A percentile compares a stretch with the other conserved stretches of the same genome.
phyloP scores from a whole-genome alignment of 2,888 invertebrate genomes.

The Brachynemurus nebulosus region DNA sequence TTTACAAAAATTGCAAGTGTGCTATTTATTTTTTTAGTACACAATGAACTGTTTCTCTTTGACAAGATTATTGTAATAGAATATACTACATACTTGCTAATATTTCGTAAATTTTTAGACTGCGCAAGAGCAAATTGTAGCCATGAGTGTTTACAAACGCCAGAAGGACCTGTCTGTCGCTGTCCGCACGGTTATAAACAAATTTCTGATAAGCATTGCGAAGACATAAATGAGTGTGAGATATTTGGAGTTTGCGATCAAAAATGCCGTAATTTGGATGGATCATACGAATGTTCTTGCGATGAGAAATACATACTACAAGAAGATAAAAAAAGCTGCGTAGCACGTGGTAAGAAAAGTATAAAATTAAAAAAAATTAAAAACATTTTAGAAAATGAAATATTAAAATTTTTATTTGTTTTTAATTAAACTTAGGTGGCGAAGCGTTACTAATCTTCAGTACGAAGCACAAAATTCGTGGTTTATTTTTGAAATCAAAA shows the following conservation, averaged over 20 bases:
- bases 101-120: no score
- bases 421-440: slow-evolving; percentile 32
- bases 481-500: slow-evolving; percentile 42
- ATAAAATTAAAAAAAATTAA: slow-evolving; percentile 13
- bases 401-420: slow-evolving; percentile 6
- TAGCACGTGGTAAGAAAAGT: slow-evolving; percentile 28
- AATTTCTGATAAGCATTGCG: slow-evolving; percentile 33
- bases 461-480: slow-evolving; percentile 48
- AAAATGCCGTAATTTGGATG: slow-evolving; percentile 42
- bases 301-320: slow-evolving; percentile 40
- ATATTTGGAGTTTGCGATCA: slow-evolving; percentile 54
- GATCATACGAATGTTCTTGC: slow-evolving; percentile 49
- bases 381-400: slow-evolving; percentile 2
- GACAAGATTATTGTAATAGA: no score
- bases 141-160: slow-evolving; percentile 31
- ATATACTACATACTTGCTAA: no score
- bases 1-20: no score
- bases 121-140: no score
- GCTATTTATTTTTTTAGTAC: no score
- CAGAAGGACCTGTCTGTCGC: slow-evolving; percentile 40
- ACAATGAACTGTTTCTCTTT: no score
- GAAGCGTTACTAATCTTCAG: slow-evolving; percentile 57
- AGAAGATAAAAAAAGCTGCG: slow-evolving; percentile 39
- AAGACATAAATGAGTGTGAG: slow-evolving; percentile 51
- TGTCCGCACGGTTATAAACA: slow-evolving; percentile 36